Percentiles rank a stretch among this genome's conserved stretches.
Conservation (phyloP, 2,113 vertebrate species). For the Argyrosomus japonicus region DNA sequence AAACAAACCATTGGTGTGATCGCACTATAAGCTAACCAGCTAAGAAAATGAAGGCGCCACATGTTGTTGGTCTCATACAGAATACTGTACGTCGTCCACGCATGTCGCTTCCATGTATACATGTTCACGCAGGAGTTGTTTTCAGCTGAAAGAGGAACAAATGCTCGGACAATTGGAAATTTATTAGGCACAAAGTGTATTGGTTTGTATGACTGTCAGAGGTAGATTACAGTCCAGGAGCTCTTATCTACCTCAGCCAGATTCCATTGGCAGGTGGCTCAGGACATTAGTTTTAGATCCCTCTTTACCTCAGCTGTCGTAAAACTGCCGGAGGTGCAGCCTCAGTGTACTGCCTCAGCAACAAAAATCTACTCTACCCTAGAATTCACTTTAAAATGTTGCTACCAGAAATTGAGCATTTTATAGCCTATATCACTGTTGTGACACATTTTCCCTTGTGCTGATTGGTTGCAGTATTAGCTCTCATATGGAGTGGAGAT, state of each 20-base stretch:
- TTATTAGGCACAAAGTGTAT: conserved; percentile 43
- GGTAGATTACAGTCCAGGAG: conserved; percentile 46
- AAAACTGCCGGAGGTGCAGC: conserved; percentile 23
- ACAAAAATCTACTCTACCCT: neutral
- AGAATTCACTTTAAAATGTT: neutral
- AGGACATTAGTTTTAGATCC: conserved; percentile 51
- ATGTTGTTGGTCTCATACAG: neutral
- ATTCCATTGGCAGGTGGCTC: conserved; percentile 49
- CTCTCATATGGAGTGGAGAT: neutral
- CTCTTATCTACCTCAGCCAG: conserved; percentile 66
- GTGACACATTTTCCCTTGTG: neutral
- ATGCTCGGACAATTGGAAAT: conserved; percentile 29
- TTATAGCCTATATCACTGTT: no score
- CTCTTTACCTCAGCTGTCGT: conserved; percentile 37
- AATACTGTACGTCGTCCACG: neutral
- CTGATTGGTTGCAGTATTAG: neutral
- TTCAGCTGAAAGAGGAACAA: conserved; percentile 11
- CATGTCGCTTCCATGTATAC: neutral
- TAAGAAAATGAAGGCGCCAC: neutral
- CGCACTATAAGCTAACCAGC: neutral
- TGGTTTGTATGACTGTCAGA: conserved; percentile 43
- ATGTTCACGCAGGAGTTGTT: conserved; percentile 6
- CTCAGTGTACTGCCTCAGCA: neutral
- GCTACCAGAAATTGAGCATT: neutral
- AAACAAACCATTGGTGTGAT: neutral